Base-by-base conservation (phyloP, 2,797 vertebrate genomes). In the Cuculus canorus region DNA sequence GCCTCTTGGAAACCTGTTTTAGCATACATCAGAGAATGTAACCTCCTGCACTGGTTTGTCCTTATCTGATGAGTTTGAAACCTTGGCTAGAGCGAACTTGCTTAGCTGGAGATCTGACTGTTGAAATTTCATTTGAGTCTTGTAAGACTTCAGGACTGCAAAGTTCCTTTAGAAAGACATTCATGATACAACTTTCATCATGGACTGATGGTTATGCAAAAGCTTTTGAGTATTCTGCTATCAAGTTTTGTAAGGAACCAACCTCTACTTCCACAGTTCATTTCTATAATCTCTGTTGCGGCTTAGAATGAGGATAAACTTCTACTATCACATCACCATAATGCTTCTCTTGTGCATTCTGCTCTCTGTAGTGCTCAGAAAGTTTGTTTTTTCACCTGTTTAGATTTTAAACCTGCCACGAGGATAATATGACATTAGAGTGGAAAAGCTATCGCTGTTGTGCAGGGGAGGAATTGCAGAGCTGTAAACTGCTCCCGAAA, bases 371-470 rank as follows among this genome's bases (percentile, higher is more conserved):
- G 81, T 23, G 41, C 81, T 82, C 86, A 19, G 56, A 93, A 92
- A 91, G 94, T 83, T 95, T 96, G 93, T 93, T 95, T 95, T 96
- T 97, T 96, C 96, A 97, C 96, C 96, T 97, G 96, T 96, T 91
- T 92, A 90, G 88, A 85, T 97, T 92, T 95, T 76, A 95, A 96
- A 96, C 81, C 93, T 88, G 95, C 95, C 79, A 72, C 0, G 17
- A 88, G 95, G 96, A 96, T 96, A 96, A 95, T 95, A 39, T 96
- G 95, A 97, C 95, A 96, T 88, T 94, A 89, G 93, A 95, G 96
- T 96, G 96, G 93, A 95, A 96, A 96, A 96, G 95, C 94, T 88
- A 89, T 96, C 64, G 19, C 90, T 94, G 95, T 83, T 65, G 95
- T 37, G 87, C 93, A 80, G 92, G 83, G 90, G 92, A 96, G 85